phyloP scores from a whole-genome alignment of 2,113 vertebrate species.

The Lepisosteus oculatus region DNA sequence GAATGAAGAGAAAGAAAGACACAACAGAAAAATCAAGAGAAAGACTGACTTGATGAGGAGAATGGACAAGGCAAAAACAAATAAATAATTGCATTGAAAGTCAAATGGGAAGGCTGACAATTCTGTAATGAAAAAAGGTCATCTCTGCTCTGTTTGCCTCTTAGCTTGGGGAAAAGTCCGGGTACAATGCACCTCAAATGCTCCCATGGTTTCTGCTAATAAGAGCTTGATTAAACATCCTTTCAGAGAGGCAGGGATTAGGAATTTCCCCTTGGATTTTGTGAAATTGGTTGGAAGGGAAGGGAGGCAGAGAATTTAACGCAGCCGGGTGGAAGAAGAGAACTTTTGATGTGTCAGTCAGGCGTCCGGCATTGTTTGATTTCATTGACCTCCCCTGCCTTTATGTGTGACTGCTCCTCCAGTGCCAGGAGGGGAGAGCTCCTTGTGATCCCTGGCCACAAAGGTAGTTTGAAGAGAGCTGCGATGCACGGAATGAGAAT shows the following conservation, averaged over 20 bases:
- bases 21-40: slow-evolving; percentile 22
- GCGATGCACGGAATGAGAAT: not conserved
- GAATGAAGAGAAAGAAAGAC: slow-evolving; percentile 25
- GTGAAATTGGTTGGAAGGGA: slow-evolving; percentile 35
- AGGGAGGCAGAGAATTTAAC: not conserved
- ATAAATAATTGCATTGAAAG: slow-evolving; percentile 44
- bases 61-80: slow-evolving; percentile 25
- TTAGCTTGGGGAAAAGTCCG: slow-evolving; percentile 27
- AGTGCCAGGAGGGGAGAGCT: slow-evolving; percentile 18
- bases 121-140: slow-evolving; percentile 34
- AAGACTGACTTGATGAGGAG: slow-evolving; percentile 34
- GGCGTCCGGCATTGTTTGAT: slow-evolving; percentile 27
- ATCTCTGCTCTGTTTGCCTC: slow-evolving; percentile 34
- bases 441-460: slow-evolving; percentile 5
- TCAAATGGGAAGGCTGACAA: slow-evolving; percentile 31
- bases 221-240: slow-evolving; percentile 49
- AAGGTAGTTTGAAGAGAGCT: not conserved
- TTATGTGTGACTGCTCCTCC: slow-evolving; percentile 18
- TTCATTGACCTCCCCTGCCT: slow-evolving; percentile 9
- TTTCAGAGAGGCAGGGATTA: slow-evolving; percentile 43
- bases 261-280: slow-evolving; percentile 46
- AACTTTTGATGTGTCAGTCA: slow-evolving; percentile 25
- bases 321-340: slow-evolving; percentile 16
- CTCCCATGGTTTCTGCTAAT: slow-evolving; percentile 36
- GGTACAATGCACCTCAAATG: slow-evolving; percentile 24